Conservation (phyloP, 2,888 invertebrate species). For the Meganola albula region DNA sequence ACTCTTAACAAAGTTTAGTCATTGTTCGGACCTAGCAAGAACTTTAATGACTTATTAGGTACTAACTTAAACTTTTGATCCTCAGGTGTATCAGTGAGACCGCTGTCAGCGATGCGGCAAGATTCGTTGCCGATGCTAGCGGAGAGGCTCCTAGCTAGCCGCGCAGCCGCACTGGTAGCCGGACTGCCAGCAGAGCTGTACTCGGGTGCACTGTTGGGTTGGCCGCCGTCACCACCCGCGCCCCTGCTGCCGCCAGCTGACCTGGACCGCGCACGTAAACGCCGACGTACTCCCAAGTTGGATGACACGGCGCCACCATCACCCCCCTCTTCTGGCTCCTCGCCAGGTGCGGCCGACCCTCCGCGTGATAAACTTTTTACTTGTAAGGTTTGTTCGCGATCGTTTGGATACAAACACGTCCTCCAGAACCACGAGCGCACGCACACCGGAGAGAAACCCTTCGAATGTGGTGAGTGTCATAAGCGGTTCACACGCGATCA, state of each 20-base stretch:
- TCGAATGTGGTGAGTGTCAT: constrained; percentile 93
- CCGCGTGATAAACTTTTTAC: constrained; percentile 90
- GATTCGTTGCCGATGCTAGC: constrained; percentile 70
- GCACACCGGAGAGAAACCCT: constrained; percentile 96
- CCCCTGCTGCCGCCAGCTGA: constrained; percentile 72
- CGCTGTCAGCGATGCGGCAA: constrained; percentile 70
- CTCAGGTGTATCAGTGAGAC: constrained; percentile 71
- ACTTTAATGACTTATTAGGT: no score
- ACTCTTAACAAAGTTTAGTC: no score
- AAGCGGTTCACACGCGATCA: constrained; percentile 96
- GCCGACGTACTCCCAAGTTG: constrained; percentile 66
- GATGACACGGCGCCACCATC: constrained; percentile 57
- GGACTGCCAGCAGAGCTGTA: constrained; percentile 80
- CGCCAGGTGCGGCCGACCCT: constrained; percentile 68
- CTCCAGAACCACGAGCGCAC: constrained; percentile 96
- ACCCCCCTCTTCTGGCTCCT: constrained; percentile 71
- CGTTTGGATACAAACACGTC: constrained; percentile 96
- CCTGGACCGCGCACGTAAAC: constrained; percentile 63
- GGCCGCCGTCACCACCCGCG: constrained; percentile 76
- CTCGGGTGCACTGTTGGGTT: constrained; percentile 79
- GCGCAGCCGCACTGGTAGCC: constrained; percentile 70
- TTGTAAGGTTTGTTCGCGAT: constrained; percentile 90
- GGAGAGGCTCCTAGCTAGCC: constrained; percentile 75
- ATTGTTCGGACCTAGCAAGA: no score
- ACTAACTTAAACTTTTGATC: constrained; percentile 11